Evolutionary conservation across 2,113 vertebrate genomes (phyloP).

Genomic region (Meleagris gallopavo): DNA sequence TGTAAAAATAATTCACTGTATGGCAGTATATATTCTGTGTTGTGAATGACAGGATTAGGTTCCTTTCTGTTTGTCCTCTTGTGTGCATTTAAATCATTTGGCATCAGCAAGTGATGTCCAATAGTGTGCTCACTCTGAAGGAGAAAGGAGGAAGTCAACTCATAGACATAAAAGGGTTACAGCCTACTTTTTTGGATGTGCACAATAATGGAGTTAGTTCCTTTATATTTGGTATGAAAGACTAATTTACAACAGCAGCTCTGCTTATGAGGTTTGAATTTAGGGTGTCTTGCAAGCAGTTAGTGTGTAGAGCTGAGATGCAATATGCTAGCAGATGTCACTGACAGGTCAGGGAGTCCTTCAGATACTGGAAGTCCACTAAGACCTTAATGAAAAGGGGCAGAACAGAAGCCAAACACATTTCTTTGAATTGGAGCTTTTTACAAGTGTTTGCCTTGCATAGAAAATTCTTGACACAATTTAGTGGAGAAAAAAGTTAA

Average conservation of each 20-base stretch:
- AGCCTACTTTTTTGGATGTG: background rate
- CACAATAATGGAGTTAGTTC: slow-evolving; percentile 10
- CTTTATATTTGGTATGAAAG: slow-evolving; percentile 10
- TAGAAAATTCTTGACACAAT: background rate
- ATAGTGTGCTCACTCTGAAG: background rate
- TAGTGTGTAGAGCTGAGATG: slow-evolving; percentile 9
- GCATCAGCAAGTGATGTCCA: slow-evolving; percentile 37
- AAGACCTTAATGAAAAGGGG: slow-evolving; percentile 12
- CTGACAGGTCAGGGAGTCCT: slow-evolving; percentile 34
- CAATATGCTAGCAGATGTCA: background rate
- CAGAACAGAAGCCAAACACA: background rate
- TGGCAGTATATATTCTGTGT: background rate
- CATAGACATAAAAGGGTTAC: slow-evolving; percentile 29
- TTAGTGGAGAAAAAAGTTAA: background rate
- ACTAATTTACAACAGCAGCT: slow-evolving; percentile 15
- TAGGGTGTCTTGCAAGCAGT: slow-evolving; percentile 14
- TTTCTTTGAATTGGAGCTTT: background rate
- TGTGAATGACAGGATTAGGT: slow-evolving; percentile 6
- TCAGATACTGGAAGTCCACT: slow-evolving; percentile 27
- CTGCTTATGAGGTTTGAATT: slow-evolving; percentile 25
- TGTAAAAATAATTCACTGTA: slow-evolving; percentile 66
- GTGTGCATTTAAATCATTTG: background rate
- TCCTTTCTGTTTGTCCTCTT: slow-evolving; percentile 21
- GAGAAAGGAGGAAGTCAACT: background rate
- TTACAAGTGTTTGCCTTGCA: background rate